Conservation (phyloP, 2,797 vertebrate species). For the Peromyscus eremicus region DNA sequence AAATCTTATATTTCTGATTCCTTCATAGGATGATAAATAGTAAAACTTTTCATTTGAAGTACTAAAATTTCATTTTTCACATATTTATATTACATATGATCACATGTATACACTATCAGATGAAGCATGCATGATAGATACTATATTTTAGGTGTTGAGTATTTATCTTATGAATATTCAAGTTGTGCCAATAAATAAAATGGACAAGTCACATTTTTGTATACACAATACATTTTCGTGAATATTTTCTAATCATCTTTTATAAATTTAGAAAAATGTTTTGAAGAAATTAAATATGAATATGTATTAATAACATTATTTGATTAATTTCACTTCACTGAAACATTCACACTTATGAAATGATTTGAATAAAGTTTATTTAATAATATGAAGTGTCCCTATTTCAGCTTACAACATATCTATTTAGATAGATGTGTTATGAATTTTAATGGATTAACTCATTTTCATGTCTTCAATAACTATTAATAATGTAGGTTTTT, state of each 20-base stretch:
- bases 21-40: background rate
- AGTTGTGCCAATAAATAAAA: background rate
- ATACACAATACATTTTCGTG: background rate
- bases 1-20: background rate
- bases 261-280: background rate
- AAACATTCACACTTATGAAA: background rate
- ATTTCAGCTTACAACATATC: background rate
- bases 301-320: background rate
- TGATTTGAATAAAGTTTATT: background rate
- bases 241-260: background rate
- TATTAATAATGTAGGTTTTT: slow-evolving; percentile 52
- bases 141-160: background rate
- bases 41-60: background rate
- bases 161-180: background rate
- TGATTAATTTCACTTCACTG: background rate
- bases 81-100: background rate
- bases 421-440: background rate
- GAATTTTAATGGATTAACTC: slow-evolving; percentile 1
- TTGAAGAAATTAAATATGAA: background rate
- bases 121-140: background rate
- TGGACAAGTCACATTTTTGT: background rate
- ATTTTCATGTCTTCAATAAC: background rate
- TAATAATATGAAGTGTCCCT: background rate
- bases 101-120: background rate
- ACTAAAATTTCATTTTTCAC: background rate